Evolutionary conservation across 1,140 invertebrate species (phyloP).

Genomic region (Scaptomyza hsui): DNA sequence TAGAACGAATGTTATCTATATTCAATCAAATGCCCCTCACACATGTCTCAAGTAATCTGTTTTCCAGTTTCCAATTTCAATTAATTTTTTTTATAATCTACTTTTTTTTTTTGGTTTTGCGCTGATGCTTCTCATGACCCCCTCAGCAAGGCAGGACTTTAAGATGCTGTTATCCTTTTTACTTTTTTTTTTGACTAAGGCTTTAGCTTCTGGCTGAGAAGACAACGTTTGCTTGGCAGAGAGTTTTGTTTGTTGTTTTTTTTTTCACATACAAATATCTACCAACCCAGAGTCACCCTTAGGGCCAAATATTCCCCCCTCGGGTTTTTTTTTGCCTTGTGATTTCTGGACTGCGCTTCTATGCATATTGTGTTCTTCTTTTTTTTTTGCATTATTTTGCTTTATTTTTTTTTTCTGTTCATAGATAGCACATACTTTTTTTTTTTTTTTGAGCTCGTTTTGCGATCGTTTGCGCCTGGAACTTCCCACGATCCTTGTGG

Average conservation of each 20-base stretch:
- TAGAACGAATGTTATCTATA: not conserved
- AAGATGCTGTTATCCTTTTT: conserved; percentile 28
- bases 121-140: conserved; percentile 34
- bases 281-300: conserved; percentile 29
- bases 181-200: conserved; percentile 16
- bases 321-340: conserved; percentile 1
- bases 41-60: conserved; percentile 8
- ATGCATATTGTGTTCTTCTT: conserved; percentile 37
- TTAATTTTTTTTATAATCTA: conserved; percentile 28
- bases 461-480: conserved; percentile 48
- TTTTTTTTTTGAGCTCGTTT: conserved; percentile 45
- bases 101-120: conserved; percentile 33
- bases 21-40: not conserved
- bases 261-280: conserved; percentile 28
- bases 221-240: conserved; percentile 12
- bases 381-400: conserved; percentile 24
- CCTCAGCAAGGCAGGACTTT: conserved; percentile 22
- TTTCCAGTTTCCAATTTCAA: conserved; percentile 37
- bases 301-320: conserved; percentile 14
- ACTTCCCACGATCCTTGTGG: conserved; percentile 78
- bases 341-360: conserved; percentile 4
- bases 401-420: conserved; percentile 33
- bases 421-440: conserved; percentile 32
- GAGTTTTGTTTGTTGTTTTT: conserved; percentile 40
- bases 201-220: conserved; percentile 25